Percentiles rank a stretch among this genome's conserved stretches.
Conservation (phyloP, 2,888 invertebrate genomes). For the Lampropteryx suffumata region DNA sequence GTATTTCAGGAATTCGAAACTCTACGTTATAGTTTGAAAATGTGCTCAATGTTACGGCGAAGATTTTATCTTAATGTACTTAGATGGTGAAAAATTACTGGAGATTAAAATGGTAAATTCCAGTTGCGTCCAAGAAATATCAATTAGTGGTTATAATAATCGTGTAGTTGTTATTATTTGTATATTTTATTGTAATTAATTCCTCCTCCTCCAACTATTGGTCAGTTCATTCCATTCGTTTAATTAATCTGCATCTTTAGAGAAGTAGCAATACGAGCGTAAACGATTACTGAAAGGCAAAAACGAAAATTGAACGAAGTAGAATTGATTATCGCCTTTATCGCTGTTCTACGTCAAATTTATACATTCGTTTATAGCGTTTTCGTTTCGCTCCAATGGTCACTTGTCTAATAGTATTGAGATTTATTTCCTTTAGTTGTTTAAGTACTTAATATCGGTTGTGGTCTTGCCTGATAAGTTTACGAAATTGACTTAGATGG, state of each 20-base stretch:
- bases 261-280: constrained; percentile 4
- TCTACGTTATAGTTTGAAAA: constrained; percentile 37
- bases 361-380: background rate
- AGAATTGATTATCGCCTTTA: background rate
- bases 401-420: constrained; percentile 38
- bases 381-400: constrained; percentile 6
- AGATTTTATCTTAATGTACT: constrained; percentile 39
- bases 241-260: constrained; percentile 27
- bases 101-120: constrained; percentile 22
- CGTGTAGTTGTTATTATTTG: constrained; percentile 48
- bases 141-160: constrained; percentile 29
- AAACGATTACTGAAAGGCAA: background rate
- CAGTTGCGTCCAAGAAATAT: constrained; percentile 26
- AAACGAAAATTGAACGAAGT: too few species aligned
- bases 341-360: background rate
- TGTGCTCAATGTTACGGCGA: constrained; percentile 48
- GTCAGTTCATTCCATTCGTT: constrained; percentile 62
- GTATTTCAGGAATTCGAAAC: constrained; percentile 28
- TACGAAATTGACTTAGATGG: constrained; percentile 76
- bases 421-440: constrained; percentile 78
- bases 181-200: constrained; percentile 40
- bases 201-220: constrained; percentile 47
- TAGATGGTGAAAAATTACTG: constrained; percentile 33
- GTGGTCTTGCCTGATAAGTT: constrained; percentile 84
- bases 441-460: constrained; percentile 84